Base-by-base conservation (phyloP, 2,113 vertebrate genomes). In the Haemorhous mexicanus region DNA sequence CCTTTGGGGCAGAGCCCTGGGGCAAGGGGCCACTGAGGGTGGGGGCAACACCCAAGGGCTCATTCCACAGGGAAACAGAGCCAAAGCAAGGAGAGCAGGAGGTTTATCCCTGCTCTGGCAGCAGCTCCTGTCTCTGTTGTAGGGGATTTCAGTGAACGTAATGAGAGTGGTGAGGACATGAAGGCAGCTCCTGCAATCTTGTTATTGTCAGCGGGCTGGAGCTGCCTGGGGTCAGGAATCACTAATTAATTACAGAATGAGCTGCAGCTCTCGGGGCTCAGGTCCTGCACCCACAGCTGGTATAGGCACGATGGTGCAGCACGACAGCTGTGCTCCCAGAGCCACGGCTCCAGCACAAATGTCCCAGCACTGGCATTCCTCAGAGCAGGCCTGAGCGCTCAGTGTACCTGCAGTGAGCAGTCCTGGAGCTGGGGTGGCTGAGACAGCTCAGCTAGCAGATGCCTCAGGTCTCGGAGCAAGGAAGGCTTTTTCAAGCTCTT, bases 191-290 rank as follows among this genome's bases (percentile, higher is more conserved):
- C 83, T 59, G 94, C 49, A 95, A 75, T 83, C 87, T n/a, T 49
- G 75, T 96, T 95, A 73, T 43, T 90, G 88, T 88, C 95, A 78
- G 74, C 0, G 1, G 46, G 61, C 90, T 91, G 93, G 64, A 92
- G 90, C 82, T 50, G 89, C 89, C 95, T 7, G 37, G 50, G 95
- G 85, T 95, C 94, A 95, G 85, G 74, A 94, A 91, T 73, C 86
- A 33, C 86, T 93, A 78, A 96, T 90, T 96, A 96, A 96, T 96
- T 66, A 93, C 93, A 84, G 85, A 70, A 93, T 55, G 91, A 94
- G 80, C 88, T 74, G 74, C 6, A 41, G 70, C 69, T 96, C 69
- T 80, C 0, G 0, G 66, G 70, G 63, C 62, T 50, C 62, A 35
- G 89, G 49, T 61, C 69, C 83, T 47, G 61, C 61, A 69, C 76